phyloP scores from a whole-genome alignment of 2,888 invertebrate genomes.

The Entomobrya proxima region DNA sequence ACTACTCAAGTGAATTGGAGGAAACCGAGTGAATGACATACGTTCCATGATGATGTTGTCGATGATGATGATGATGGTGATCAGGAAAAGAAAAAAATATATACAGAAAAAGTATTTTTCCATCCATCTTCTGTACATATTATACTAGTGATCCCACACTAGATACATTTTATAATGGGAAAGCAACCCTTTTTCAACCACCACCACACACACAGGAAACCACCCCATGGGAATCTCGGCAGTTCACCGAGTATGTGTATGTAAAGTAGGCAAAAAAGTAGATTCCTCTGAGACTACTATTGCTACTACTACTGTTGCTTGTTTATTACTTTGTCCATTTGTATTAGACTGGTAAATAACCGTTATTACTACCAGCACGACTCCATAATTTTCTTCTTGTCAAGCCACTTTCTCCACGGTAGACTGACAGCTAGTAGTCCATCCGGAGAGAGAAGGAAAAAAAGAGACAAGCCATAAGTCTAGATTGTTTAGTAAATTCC shows the following conservation, averaged over 20 bases:
- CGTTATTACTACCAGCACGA: not conserved
- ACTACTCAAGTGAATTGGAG: constrained; percentile 46
- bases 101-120: not conserved
- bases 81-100: not conserved
- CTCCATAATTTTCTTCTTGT: not conserved
- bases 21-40: constrained; percentile 29
- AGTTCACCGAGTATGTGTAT: no score
- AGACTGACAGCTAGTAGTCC: not conserved
- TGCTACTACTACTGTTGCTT: no score
- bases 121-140: no score
- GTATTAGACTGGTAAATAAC: no score
- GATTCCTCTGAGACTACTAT: no score
- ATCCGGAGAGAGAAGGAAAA: not conserved
- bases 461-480: not conserved
- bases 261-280: no score
- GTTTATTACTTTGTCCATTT: no score
- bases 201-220: no score
- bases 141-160: no score
- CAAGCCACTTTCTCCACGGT: not conserved
- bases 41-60: no score
- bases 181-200: not conserved
- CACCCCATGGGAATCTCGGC: not conserved
- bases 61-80: not conserved
- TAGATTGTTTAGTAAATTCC: not conserved
- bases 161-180: no score